A percentile compares a stretch with the other conserved stretches of the same genome.
Evolutionary conservation across 2,113 vertebrate species (phyloP).

Genomic region (Anhinga anhinga): DNA sequence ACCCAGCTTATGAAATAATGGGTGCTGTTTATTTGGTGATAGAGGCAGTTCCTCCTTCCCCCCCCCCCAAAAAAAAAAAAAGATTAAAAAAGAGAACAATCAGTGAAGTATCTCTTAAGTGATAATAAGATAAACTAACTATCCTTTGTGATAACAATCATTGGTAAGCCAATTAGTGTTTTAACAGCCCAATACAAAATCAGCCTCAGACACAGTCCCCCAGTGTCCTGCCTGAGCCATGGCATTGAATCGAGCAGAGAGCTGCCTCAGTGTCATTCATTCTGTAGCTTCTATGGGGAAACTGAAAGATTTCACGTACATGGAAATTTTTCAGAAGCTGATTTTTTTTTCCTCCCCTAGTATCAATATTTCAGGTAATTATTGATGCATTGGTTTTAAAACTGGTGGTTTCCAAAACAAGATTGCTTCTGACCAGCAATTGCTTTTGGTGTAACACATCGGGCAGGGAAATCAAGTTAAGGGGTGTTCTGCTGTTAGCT

Average conservation of each 20-base stretch:
- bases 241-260: background rate
- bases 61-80: background rate
- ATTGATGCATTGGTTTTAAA: background rate
- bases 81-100: background rate
- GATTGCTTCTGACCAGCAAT: background rate
- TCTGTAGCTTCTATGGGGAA: background rate
- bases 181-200: background rate
- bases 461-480: background rate
- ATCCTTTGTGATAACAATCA: background rate
- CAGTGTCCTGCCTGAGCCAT: background rate
- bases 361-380: background rate
- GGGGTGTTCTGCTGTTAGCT: background rate
- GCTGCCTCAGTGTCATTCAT: background rate
- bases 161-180: background rate
- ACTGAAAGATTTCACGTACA: background rate
- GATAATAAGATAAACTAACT: background rate
- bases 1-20: background rate
- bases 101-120: background rate
- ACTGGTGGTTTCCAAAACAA: background rate
- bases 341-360: background rate
- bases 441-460: background rate
- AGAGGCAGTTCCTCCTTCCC: background rate
- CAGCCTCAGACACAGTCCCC: fast-evolving
- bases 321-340: background rate
- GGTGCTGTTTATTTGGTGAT: background rate